Evolutionary conservation across 1,140 invertebrate species (phyloP).

Genomic region (Ooceraea biroi): DNA sequence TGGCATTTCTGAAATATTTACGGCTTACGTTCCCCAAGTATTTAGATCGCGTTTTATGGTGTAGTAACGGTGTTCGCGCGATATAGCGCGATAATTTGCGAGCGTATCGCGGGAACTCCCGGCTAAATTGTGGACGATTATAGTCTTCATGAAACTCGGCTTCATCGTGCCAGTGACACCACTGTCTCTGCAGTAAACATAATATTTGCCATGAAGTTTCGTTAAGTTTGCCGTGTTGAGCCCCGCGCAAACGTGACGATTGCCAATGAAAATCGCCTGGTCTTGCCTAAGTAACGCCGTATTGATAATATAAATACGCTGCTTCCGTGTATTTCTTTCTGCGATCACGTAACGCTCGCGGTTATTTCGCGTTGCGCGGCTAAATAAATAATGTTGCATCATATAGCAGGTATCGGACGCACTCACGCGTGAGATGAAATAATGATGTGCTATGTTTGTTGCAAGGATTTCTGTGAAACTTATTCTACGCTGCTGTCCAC

Average conservation of each 20-base stretch:
- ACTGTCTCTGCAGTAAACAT: background rate
- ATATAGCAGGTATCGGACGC: background rate
- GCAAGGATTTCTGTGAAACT: background rate
- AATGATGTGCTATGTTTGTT: background rate
- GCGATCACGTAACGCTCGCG: background rate
- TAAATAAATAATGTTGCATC: constrained; percentile 21
- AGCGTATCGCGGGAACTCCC: background rate
- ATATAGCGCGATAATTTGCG: constrained; percentile 23
- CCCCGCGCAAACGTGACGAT: background rate
- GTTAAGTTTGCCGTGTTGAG: constrained; percentile 15
- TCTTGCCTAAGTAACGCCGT: background rate
- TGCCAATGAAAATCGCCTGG: background rate
- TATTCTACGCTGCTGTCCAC: background rate
- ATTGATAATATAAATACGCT: background rate
- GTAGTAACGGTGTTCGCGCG: constrained; percentile 12
- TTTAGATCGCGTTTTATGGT: constrained; percentile 50
- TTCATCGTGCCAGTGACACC: background rate
- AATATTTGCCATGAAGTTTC: constrained; percentile 14
- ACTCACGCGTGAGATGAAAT: background rate
- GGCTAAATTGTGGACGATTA: constrained; percentile 27
- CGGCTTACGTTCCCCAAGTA: constrained; percentile 18
- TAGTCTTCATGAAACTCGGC: background rate
- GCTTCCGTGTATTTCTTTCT: background rate
- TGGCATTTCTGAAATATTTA: constrained; percentile 42
- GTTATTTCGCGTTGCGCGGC: background rate